Conservation (phyloP, 2,888 invertebrate species). For the Brenthis hecate region DNA sequence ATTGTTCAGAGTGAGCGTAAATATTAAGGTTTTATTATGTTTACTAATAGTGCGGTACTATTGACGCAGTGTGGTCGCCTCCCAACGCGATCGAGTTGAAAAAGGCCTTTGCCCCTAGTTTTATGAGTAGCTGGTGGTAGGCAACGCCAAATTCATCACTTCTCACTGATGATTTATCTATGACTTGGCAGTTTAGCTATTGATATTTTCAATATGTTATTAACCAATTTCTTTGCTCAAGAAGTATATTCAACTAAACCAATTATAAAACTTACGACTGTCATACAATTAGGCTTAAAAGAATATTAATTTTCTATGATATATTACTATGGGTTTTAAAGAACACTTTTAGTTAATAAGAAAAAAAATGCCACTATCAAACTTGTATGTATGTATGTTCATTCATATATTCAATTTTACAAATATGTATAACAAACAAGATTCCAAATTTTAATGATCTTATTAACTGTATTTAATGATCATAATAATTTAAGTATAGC, state of each 20-base stretch:
- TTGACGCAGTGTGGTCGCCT: conserved; percentile 75
- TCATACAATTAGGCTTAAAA: no score
- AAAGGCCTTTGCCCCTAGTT: conserved; percentile 65
- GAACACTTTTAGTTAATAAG: background rate
- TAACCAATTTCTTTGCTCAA: background rate
- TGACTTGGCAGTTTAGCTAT: conserved; percentile 61
- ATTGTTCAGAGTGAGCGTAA: conserved; percentile 73
- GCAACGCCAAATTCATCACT: conserved; percentile 75
- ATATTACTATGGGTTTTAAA: no score
- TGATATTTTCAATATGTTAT: conserved; percentile 38
- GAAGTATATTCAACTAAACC: background rate
- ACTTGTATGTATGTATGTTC: no score
- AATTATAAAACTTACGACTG: no score
- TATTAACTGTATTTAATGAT: background rate
- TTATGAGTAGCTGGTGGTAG: conserved; percentile 59
- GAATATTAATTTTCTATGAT: no score
- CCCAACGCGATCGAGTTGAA: conserved; percentile 62
- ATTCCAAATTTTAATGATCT: background rate
- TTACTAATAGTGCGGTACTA: conserved; percentile 68
- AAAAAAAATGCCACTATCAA: no score
- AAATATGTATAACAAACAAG: no score
- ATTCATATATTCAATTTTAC: no score
- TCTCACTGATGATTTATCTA: conserved; percentile 70
- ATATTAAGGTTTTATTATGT: conserved; percentile 79
- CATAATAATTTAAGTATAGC: background rate